Conservation (phyloP, 2,113 vertebrate genomes). For the Romanogobio albipinnatus region DNA sequence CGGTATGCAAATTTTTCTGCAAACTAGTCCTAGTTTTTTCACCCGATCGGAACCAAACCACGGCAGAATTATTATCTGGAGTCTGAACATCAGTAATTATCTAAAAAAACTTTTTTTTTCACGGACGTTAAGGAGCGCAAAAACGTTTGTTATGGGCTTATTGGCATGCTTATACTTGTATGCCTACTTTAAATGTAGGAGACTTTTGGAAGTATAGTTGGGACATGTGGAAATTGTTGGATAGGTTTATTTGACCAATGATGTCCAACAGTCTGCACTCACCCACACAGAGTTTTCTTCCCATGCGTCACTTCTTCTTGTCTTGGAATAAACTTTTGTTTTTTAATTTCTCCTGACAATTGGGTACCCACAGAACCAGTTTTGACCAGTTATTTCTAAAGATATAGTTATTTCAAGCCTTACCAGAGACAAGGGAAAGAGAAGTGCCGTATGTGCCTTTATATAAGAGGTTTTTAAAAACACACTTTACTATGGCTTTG, state of each 20-base stretch:
- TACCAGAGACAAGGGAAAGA: background rate
- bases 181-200: background rate
- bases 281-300: conserved; percentile 16
- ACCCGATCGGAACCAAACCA: too few species aligned
- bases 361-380: background rate
- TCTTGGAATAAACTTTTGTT: conserved; percentile 14
- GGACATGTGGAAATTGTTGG: conserved; percentile 15
- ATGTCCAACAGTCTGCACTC: conserved; percentile 35
- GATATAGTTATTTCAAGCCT: background rate
- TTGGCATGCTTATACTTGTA: background rate
- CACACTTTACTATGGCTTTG: background rate
- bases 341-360: conserved; percentile 6
- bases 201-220: conserved; percentile 16
- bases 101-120: too few species aligned
- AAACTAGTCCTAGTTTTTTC: too few species aligned
- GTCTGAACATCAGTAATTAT: too few species aligned
- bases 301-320: background rate
- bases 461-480: background rate
- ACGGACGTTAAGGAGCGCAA: too few species aligned
- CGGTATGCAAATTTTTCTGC: too few species aligned
- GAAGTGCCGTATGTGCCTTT: background rate
- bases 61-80: too few species aligned
- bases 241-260: conserved; percentile 13
- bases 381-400: conserved; percentile 15
- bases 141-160: too few species aligned